Evolutionary conservation across 1,140 invertebrate species (phyloP).

Genomic region (Ceratosolen solmsi): DNA sequence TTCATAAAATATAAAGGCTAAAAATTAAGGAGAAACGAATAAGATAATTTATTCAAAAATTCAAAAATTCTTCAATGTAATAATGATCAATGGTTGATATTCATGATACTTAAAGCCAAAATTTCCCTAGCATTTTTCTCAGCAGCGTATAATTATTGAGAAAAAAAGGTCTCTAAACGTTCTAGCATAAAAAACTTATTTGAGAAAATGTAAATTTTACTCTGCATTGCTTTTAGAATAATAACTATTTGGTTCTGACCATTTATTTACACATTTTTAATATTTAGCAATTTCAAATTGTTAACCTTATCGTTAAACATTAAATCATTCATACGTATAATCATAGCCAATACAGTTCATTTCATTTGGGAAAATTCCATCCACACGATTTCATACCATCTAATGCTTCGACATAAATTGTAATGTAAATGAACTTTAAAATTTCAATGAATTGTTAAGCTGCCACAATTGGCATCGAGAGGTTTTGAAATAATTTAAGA

Average conservation of each 20-base stretch:
- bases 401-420: neutral
- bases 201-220: neutral
- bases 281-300: neutral
- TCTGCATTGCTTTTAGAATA: neutral
- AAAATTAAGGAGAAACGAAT: neutral
- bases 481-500: conserved; percentile 11
- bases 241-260: neutral
- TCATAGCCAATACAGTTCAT: neutral
- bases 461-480: neutral
- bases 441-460: neutral
- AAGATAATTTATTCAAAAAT: neutral
- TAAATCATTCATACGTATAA: neutral
- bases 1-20: no score
- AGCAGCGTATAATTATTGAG: neutral
- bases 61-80: no score
- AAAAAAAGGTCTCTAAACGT: neutral
- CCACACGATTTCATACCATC: neutral
- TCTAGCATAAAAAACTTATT: neutral
- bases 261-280: neutral
- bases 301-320: neutral
- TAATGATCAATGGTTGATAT: no score
- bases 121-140: neutral
- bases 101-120: neutral
- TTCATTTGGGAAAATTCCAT: conserved; percentile 3
- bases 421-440: neutral